Conservation (phyloP, 2,113 vertebrate genomes). For the Baryphthengus martii region DNA sequence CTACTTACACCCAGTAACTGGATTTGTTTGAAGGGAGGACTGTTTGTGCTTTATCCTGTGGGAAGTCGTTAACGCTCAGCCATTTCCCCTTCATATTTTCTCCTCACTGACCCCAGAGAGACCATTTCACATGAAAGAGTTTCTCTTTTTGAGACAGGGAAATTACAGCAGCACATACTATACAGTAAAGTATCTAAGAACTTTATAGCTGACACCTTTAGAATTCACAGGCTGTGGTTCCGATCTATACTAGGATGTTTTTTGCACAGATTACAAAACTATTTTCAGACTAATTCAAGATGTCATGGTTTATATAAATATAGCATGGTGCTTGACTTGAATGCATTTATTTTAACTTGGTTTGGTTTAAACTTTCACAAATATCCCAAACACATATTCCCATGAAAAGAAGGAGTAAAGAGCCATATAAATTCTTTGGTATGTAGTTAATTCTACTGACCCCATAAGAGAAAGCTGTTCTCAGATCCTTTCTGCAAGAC, state of each 20-base stretch:
- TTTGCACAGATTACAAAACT: neutral
- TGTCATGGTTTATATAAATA: neutral
- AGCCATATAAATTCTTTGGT: neutral
- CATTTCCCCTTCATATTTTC: neutral
- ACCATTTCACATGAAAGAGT: neutral
- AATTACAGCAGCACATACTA: neutral
- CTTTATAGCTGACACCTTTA: neutral
- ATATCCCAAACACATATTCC: neutral
- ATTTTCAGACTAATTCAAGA: neutral
- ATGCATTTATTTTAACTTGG: neutral
- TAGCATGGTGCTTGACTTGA: neutral
- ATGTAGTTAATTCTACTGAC: neutral
- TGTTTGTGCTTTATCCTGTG: neutral
- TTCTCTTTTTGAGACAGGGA: neutral
- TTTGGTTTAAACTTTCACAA: neutral
- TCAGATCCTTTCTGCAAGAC: neutral
- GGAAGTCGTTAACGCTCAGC: conserved; percentile 15
- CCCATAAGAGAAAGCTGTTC: neutral
- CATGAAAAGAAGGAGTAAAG: neutral
- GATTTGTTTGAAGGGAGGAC: neutral
- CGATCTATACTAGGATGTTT: rapidly evolving
- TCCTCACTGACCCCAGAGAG: neutral
- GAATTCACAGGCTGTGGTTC: neutral
- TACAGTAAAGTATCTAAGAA: neutral
- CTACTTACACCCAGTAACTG: neutral